Evolutionary conservation across 2,888 invertebrate species (phyloP).

Genomic region (Drosophila koepferae): DNA sequence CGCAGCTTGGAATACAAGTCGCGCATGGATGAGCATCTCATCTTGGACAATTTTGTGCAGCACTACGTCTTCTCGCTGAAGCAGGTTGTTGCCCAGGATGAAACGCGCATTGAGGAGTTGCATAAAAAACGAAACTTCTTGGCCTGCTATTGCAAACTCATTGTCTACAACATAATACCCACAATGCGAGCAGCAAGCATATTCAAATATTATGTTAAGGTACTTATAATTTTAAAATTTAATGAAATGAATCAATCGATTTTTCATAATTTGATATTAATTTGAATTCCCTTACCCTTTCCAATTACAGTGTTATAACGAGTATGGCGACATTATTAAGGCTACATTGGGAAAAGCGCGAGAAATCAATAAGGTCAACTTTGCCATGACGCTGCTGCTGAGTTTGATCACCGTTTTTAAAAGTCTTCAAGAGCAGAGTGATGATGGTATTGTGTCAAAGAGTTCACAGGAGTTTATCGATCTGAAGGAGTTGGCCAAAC

Average conservation of each 20-base stretch:
- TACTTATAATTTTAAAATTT: slow-evolving; percentile 76
- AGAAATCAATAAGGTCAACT: slow-evolving; percentile 98
- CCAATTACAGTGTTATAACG: slow-evolving; percentile 93
- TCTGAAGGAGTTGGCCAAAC: slow-evolving; percentile 97
- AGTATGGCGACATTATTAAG: slow-evolving; percentile 99
- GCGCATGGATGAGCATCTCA: slow-evolving; percentile 91
- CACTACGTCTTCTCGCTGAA: slow-evolving; percentile 96
- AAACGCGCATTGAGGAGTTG: slow-evolving; percentile 97
- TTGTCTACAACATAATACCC: slow-evolving; percentile 98
- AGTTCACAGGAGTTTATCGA: slow-evolving; percentile 94
- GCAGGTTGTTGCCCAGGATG: slow-evolving; percentile 97
- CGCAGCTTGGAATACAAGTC: slow-evolving; percentile 92
- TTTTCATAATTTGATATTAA: not conserved
- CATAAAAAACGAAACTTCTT: slow-evolving; percentile 98
- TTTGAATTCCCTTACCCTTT: not conserved
- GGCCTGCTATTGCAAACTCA: slow-evolving; percentile 98
- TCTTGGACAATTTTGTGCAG: slow-evolving; percentile 96
- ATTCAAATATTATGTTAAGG: slow-evolving; percentile 98
- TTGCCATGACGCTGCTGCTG: slow-evolving; percentile 96
- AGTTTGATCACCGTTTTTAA: slow-evolving; percentile 95
- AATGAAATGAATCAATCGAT: not conserved
- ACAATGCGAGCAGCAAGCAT: slow-evolving; percentile 96
- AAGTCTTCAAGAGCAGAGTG: slow-evolving; percentile 87
- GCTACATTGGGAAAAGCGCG: slow-evolving; percentile 97
- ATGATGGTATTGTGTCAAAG: slow-evolving; percentile 87